Conservation (phyloP, 2,888 invertebrate species). For the Callosobruchus maculatus region DNA sequence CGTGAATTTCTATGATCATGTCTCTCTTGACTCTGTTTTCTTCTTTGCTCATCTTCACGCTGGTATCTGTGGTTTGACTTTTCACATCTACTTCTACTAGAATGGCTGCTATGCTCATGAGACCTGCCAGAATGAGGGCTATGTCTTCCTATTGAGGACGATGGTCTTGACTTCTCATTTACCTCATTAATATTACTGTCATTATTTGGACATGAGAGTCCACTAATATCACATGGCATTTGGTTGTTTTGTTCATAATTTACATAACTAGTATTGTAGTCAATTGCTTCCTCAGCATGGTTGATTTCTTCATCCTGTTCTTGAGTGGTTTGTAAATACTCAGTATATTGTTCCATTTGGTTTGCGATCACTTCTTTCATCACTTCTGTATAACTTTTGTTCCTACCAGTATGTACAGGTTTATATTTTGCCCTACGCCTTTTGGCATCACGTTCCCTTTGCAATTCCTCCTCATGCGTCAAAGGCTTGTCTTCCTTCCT, state of each 20-base stretch:
- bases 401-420: conserved; percentile 54
- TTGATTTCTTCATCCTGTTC: not conserved
- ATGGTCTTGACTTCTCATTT: not conserved
- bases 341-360: conserved; percentile 48
- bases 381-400: conserved; percentile 56
- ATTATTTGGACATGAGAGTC: not conserved
- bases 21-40: not conserved
- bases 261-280: not conserved
- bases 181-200: not conserved
- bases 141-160: not conserved
- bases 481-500: conserved; percentile 40
- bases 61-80: not conserved
- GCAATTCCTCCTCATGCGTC: conserved; percentile 50
- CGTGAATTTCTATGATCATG: not conserved
- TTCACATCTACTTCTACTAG: not conserved
- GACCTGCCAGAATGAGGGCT: not conserved
- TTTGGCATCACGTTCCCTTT: conserved; percentile 58
- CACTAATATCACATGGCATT: not conserved
- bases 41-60: not conserved
- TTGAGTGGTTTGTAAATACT: conserved; percentile 20
- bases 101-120: not conserved
- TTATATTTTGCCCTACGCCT: conserved; percentile 58
- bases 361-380: conserved; percentile 58
- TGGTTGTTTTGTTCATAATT: not conserved
- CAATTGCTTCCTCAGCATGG: not conserved